Base-by-base conservation (phyloP, 2,797 vertebrate genomes). In the Streptopelia turtur region DNA sequence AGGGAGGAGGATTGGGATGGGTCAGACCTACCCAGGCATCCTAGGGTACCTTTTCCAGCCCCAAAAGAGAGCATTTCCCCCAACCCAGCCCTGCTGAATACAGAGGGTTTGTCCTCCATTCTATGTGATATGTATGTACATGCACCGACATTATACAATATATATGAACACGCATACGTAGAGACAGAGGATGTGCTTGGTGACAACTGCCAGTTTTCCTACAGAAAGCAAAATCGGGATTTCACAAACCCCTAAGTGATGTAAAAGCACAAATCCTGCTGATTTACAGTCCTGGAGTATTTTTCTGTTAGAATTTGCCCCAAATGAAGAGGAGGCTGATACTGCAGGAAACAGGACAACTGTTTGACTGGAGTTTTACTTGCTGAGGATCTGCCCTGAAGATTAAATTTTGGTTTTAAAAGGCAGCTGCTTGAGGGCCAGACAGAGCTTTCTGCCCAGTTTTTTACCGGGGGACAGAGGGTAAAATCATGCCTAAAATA, bases 101-200 rank as follows among this genome's bases (percentile, higher is more conserved):
- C 3, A 27, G 39, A 24, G 17, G 56, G 10, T 30, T 43, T 57
- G 77, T 18, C 22, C 39, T 47, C 39, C 59, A 13, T 3, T 25
- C 63, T 2, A 0, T 17, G 41, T 11, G 31, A 16, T 6, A 18
- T 1, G 7, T 17, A 12, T 3, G 13, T 50, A 22, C 0, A 1
- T 39, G 83, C 47, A 13, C 22, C 25, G 16, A 1, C 27, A 8
- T 6, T 11, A 10, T 0, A 4, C 1, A 10, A 10, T 16, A 35
- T 2, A 1, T 2, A 2, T 0, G 25, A 39, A 33, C 33, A 66
- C 2, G 0, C 55, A 28, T 27, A 2, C 0, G 4, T 0, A 11
- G 65, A 49, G 41, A 4, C 0, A 37, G 43, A 22, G 53, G 24
- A 65, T 35, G 74, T 65, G 31, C 55, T 50, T 31, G 61, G 53